Base-by-base conservation (phyloP, 2,113 vertebrate species). In the Fregetta grallaria region DNA sequence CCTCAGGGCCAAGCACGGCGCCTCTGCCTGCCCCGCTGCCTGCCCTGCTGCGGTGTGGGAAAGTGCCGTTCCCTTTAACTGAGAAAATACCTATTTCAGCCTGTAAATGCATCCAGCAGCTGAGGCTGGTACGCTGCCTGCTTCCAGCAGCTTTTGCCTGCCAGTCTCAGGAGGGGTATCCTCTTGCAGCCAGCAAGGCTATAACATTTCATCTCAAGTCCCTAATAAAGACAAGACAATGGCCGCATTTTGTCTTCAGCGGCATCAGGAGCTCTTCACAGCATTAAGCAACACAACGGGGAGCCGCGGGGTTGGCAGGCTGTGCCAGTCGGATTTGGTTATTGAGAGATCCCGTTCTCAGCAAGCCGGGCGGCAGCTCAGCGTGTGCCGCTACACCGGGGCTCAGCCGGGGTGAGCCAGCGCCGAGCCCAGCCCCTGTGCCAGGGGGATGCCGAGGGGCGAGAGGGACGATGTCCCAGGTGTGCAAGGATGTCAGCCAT, bases 381-480 rank as follows among this genome's bases (percentile, higher is more conserved):
- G 66, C 13, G 1, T 38, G 47, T 55, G 66, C 78, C 1, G 0
- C 34, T 34, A 2, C 19, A n/a, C 32, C 7, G 4, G 21, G 47
- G 40, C 45, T 53, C 32, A 65, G 81, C 66, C 5, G 4, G 58
- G 36, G 56, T 75, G 44, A 52, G 56, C 77, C 23, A 0, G 42
- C 2, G 9, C 63, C 2, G 10, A 82, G 42, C 49, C 10, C 12
- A 8, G 53, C 11, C 22, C 14, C 32, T 20, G 42, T 3, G 23
- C 73, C 3, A 0, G 55, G 30, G 12, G 14, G n/a, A 30, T 56
- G 59, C 22, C 2, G 2, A 27, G 34, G 32, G 52, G 21, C 1
- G 2, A 36, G 13, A 74, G 29, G 15, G 16, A 42, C 0, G 0
- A 20, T 7, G 16, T 29, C 10, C 7, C 1, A 0, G 29, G 27